Percentiles rank a stretch among this genome's conserved stretches.
Conservation (phyloP, 2,113 vertebrate species). For the Tichodroma muraria region DNA sequence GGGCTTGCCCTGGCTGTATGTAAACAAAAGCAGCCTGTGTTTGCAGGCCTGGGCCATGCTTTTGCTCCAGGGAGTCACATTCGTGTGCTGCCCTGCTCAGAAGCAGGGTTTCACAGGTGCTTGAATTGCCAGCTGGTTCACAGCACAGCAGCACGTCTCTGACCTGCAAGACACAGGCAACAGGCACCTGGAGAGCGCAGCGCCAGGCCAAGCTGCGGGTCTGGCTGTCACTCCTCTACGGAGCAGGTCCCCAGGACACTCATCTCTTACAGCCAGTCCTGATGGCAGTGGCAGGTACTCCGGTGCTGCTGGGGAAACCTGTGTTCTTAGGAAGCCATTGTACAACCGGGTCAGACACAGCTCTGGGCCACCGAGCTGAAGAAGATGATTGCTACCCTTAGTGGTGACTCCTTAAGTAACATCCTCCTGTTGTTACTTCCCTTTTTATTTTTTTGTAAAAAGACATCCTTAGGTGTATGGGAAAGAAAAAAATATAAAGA, state of each 20-base stretch:
- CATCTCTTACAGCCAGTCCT: neutral
- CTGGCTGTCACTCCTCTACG: neutral
- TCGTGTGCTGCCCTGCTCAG: neutral
- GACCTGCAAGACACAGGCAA: neutral
- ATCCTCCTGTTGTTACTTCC: neutral
- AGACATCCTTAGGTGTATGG: neutral
- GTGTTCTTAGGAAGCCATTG: neutral
- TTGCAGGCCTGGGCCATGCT: neutral
- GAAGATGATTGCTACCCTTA: neutral
- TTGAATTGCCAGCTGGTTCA: neutral
- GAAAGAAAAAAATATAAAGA: neutral
- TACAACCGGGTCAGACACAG: neutral
- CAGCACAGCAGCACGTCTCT: neutral
- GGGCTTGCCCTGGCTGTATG: neutral
- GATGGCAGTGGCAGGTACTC: neutral
- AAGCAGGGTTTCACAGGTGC: neutral
- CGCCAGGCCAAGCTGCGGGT: neutral
- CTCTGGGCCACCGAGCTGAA: neutral
- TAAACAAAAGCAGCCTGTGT: neutral
- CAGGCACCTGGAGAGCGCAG: fast-evolving
- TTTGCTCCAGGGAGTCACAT: neutral
- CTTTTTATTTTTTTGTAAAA: neutral
- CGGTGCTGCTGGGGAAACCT: neutral
- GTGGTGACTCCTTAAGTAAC: neutral
- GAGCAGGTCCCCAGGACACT: neutral